These are phyloP conservation scores for Ceyx margarethae DNA, from an alignment of 2,113 vertebrate species.

Conservation along the genomic window DNA sequence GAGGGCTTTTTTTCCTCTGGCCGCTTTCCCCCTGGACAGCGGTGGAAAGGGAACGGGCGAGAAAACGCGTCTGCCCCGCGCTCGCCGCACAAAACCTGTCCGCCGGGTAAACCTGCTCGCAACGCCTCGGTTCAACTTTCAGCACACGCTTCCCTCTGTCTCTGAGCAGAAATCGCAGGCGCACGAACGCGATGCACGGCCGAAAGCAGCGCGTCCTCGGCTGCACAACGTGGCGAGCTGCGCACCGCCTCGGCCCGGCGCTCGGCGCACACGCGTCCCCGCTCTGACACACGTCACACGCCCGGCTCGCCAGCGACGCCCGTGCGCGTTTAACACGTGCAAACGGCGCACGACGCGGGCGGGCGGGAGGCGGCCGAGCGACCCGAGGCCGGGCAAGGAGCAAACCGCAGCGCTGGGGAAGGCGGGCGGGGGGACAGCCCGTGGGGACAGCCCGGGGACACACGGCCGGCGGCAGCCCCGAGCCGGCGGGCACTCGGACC, in stretches of 20 bases:
- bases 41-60: background rate
- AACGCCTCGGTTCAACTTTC: background rate
- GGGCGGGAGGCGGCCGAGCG: background rate
- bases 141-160: background rate
- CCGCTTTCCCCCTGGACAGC: background rate
- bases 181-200: background rate
- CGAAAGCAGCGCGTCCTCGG: background rate
- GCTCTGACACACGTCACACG: background rate
- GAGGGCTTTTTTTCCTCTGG: background rate
- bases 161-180: background rate
- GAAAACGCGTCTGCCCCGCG: background rate
- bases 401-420: background rate
- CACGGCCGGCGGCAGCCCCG: background rate
- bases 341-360: background rate
- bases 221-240: background rate
- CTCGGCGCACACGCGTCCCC: background rate
- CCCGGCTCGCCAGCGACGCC: background rate
- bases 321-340: background rate
- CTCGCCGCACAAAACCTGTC: background rate
- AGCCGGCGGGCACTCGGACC: background rate
- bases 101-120: background rate
- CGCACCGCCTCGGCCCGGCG: background rate
- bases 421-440: rapidly evolving
- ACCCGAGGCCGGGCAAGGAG: background rate
- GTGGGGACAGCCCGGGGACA: no score